Conservation (phyloP, 2,113 vertebrate genomes). For the Alethe diademata region DNA sequence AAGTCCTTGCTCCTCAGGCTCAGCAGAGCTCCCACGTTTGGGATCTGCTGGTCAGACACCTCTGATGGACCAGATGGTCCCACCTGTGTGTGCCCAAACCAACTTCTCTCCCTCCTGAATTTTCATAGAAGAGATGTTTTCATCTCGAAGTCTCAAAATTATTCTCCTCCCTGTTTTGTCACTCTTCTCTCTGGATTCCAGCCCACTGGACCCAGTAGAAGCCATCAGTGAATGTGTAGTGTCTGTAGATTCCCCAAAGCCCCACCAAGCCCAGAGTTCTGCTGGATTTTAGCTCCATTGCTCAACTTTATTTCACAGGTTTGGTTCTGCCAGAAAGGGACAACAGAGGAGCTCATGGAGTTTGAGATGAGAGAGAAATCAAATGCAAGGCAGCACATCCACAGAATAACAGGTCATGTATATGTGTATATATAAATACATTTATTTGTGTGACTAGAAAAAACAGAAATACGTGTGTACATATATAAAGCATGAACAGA, state of each 20-base stretch:
- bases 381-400: no score
- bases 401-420: no score
- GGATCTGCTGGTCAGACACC: background rate
- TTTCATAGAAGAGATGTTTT: background rate
- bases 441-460: background rate
- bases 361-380: background rate
- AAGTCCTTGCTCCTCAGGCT: background rate
- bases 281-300: background rate
- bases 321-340: background rate
- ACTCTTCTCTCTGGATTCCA: background rate
- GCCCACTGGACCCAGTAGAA: background rate
- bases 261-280: background rate
- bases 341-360: background rate
- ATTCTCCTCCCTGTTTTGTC: accelerated
- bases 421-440: background rate
- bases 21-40: background rate
- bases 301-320: background rate
- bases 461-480: accelerated
- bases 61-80: background rate
- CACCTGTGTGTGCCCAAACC: background rate
- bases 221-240: background rate
- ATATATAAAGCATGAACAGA: background rate
- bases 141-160: background rate
- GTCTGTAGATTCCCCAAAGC: accelerated
- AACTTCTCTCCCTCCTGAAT: background rate